These are phyloP conservation scores for Pachymerium ferrugineum DNA, from an alignment of 2,888 invertebrate species.

Conservation along the genomic window DNA sequence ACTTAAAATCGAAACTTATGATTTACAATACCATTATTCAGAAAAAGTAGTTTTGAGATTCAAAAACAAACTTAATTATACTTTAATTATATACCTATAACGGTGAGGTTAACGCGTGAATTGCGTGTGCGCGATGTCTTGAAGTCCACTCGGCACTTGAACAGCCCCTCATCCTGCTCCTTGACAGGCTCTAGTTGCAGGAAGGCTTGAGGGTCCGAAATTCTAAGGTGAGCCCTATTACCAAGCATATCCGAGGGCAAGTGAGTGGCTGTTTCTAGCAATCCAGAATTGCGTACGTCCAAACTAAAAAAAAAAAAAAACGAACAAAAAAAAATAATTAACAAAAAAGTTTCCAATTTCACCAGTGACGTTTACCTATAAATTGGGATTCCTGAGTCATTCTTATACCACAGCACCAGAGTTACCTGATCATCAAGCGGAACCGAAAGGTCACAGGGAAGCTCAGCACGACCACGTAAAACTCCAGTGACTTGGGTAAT, in stretches of 20 bases:
- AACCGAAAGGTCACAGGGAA: slow-evolving; percentile 78
- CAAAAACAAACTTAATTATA: neutral
- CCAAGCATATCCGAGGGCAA: neutral
- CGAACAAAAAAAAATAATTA: neutral
- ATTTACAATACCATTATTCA: neutral
- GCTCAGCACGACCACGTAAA: slow-evolving; percentile 77
- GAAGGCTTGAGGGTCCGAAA: neutral
- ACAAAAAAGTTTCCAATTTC: neutral
- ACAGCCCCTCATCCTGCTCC: slow-evolving; percentile 29
- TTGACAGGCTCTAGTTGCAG: slow-evolving; percentile 29
- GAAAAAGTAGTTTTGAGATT: neutral
- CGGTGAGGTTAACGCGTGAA: slow-evolving; percentile 28
- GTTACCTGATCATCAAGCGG: slow-evolving; percentile 16
- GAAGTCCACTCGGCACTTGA: slow-evolving; percentile 31
- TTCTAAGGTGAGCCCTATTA: slow-evolving; percentile 10
- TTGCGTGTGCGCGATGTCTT: slow-evolving; percentile 29
- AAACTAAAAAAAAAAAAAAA: neutral
- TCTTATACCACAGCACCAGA: slow-evolving; percentile 19
- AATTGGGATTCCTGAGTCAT: slow-evolving; percentile 23
- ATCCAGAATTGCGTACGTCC: slow-evolving; percentile 16
- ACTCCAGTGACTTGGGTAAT: slow-evolving; percentile 75
- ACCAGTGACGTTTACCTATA: slow-evolving; percentile 1
- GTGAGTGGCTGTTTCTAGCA: slow-evolving; percentile 20
- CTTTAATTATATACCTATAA: slow-evolving; percentile 28
- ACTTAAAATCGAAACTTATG: neutral